Percentiles rank a stretch among this genome's conserved stretches.
Evolutionary conservation across 2,113 vertebrate species (phyloP).

Genomic region (Cavia aperea): DNA sequence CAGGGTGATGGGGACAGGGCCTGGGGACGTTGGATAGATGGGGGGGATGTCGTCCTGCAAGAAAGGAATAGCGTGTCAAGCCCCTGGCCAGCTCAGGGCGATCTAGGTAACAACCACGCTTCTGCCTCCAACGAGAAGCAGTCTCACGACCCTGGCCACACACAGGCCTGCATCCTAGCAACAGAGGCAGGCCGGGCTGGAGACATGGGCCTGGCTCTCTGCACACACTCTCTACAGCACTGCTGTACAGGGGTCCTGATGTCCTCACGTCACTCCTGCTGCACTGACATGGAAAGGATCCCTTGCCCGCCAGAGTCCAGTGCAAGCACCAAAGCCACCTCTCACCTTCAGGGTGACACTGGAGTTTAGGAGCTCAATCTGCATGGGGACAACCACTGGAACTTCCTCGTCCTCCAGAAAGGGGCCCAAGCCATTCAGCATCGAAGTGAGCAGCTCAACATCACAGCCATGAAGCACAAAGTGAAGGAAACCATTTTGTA

Average conservation of each 20-base stretch:
- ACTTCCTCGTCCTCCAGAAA: conserved; percentile 94
- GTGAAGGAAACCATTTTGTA: conserved; percentile 82
- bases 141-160: neutral
- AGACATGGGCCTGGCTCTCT: neutral
- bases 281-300: neutral
- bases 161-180: neutral
- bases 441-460: conserved; percentile 84
- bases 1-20: conserved; percentile 85
- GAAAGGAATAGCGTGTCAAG: neutral
- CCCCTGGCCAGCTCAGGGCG: neutral
- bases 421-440: conserved; percentile 84
- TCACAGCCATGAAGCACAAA: conserved; percentile 78
- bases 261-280: neutral
- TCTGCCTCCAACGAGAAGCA: neutral
- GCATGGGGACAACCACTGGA: conserved; percentile 87
- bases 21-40: conserved; percentile 90
- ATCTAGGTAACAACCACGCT: neutral
- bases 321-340: neutral
- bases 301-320: neutral
- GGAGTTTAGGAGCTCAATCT: conserved; percentile 83
- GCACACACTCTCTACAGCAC: neutral
- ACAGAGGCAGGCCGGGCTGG: neutral
- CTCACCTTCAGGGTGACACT: conserved; percentile 87
- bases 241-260: neutral
- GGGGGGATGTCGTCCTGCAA: conserved; percentile 89